phyloP scores from a whole-genome alignment of 2,888 invertebrate species.

The Trissoscelio sp. region DNA sequence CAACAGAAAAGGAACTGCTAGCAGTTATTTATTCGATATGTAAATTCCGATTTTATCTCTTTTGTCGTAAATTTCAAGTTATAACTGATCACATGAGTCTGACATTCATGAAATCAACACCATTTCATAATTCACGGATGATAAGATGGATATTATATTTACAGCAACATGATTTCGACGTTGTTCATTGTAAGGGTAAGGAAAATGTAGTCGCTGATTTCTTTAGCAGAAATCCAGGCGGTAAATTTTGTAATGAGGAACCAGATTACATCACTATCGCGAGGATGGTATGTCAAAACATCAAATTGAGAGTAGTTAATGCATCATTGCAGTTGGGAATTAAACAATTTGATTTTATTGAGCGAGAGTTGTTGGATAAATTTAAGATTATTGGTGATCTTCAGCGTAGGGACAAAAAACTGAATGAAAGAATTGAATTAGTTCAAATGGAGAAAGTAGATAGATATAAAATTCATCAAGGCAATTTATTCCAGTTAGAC shows the following conservation, averaged over 20 bases:
- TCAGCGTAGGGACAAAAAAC: too few relatives aligned
- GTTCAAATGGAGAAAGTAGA: too few relatives aligned
- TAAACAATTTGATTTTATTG: too few relatives aligned
- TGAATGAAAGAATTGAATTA: too few relatives aligned
- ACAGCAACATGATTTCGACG: not conserved
- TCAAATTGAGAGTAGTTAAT: too few relatives aligned
- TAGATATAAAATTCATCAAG: too few relatives aligned
- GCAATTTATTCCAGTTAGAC: not conserved
- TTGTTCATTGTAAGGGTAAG: constrained; percentile 7
- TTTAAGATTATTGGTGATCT: too few relatives aligned
- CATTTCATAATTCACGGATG: constrained; percentile 15
- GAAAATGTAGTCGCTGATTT: constrained; percentile 13
- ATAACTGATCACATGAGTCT: constrained; percentile 18
- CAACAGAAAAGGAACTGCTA: constrained; percentile 34
- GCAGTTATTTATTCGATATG: constrained; percentile 6
- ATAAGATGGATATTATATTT: constrained; percentile 18
- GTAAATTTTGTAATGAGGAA: too few relatives aligned
- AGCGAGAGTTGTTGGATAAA: too few relatives aligned
- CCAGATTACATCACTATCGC: not conserved
- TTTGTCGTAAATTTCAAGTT: constrained; percentile 4
- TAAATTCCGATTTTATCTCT: constrained; percentile 23
- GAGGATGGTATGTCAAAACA: too few relatives aligned
- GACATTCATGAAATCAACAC: constrained; percentile 8
- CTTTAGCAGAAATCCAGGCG: constrained; percentile 5
- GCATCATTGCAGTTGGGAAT: too few relatives aligned